These are phyloP conservation scores for Drosophila nebulosa DNA, from an alignment of 1,140 invertebrate genomes.

Conservation along the genomic window DNA sequence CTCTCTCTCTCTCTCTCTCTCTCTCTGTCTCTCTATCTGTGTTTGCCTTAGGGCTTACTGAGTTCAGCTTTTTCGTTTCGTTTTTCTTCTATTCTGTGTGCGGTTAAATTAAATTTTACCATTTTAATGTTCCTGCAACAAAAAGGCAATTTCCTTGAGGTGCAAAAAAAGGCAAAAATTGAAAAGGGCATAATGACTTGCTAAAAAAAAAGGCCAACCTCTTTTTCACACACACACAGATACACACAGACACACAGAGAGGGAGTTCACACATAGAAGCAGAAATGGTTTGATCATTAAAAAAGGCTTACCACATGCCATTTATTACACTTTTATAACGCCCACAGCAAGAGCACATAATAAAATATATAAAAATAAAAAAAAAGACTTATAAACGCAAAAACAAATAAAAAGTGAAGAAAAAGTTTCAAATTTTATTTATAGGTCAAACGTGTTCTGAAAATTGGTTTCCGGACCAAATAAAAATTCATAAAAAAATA, in stretches of 20 bases:
- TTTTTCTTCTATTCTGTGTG: constrained; percentile 18
- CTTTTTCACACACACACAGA: background rate
- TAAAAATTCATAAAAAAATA: constrained; percentile 1
- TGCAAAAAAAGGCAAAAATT: constrained; percentile 58
- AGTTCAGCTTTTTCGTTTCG: constrained; percentile 8
- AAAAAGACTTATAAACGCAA: background rate
- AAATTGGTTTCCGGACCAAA: background rate
- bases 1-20: background rate
- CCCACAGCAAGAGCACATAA: constrained; percentile 28
- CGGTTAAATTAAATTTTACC: constrained; percentile 66
- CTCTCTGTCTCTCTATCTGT: background rate
- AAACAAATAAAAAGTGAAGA: background rate
- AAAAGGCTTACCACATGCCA: constrained; percentile 66
- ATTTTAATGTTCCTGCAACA: constrained; percentile 63
- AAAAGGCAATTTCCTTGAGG: constrained; percentile 72
- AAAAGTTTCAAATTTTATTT: constrained; percentile 2
- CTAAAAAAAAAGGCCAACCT: constrained; percentile 21
- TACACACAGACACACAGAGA: background rate
- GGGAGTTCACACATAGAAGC: constrained; percentile 9
- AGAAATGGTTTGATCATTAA: constrained; percentile 63
- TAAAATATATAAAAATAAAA: constrained; percentile 17
- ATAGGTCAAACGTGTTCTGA: background rate
- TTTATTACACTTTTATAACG: constrained; percentile 66
- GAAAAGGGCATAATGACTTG: constrained; percentile 71
- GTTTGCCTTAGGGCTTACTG: constrained; percentile 28